phyloP scores from a whole-genome alignment of 1,140 invertebrate species.

The Sycophila sp. region DNA sequence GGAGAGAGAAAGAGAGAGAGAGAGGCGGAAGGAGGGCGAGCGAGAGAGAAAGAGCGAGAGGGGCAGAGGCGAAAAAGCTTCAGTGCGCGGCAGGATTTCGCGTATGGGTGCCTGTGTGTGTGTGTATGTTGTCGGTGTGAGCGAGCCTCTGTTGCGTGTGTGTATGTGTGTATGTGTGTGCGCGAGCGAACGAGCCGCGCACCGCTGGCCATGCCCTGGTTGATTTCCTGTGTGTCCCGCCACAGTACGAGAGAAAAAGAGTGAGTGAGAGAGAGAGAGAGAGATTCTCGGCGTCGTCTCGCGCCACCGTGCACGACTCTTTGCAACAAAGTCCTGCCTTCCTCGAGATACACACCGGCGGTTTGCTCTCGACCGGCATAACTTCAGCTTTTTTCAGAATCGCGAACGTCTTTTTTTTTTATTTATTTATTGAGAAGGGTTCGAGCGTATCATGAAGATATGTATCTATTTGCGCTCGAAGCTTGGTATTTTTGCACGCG shows the following conservation, averaged over 20 bases:
- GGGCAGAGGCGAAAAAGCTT: not conserved
- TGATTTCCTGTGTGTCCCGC: slow-evolving; percentile 20
- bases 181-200: not conserved
- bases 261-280: not conserved
- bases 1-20: too few species aligned
- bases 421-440: too few species aligned
- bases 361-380: too few species aligned
- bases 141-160: not conserved
- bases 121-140: not conserved
- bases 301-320: too few species aligned
- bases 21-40: not conserved
- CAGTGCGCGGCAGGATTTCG: not conserved
- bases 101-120: not conserved
- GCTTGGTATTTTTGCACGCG: too few species aligned
- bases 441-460: too few species aligned
- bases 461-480: too few species aligned
- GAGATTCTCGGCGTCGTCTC: too few species aligned
- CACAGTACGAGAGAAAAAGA: not conserved
- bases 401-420: too few species aligned
- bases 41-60: not conserved
- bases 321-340: too few species aligned
- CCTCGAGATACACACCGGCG: too few species aligned
- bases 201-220: slow-evolving; percentile 9
- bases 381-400: too few species aligned
- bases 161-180: not conserved